Conservation (phyloP, 2,888 invertebrate genomes). For the Andrena trimmerana region DNA sequence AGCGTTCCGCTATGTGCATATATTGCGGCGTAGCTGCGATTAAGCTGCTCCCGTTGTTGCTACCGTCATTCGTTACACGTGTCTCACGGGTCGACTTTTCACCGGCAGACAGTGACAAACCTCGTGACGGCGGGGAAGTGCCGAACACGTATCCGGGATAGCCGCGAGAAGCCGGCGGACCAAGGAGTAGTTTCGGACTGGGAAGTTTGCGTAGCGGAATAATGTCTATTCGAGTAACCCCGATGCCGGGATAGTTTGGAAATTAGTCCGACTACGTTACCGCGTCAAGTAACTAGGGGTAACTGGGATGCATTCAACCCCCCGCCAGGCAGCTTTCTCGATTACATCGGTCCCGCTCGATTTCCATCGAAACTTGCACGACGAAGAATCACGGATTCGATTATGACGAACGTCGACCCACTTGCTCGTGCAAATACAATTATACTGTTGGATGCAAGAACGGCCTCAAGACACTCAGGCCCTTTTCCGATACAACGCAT, state of each 20-base stretch:
- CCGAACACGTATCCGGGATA: conserved; percentile 60
- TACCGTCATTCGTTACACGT: conserved; percentile 22
- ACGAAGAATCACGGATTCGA: background rate
- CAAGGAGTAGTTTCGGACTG: conserved; percentile 57
- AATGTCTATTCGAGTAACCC: conserved; percentile 70
- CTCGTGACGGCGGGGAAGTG: conserved; percentile 46
- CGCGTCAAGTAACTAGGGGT: conserved; percentile 55
- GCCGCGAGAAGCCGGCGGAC: conserved; percentile 55
- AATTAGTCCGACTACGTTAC: conserved; percentile 66
- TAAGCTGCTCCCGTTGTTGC: conserved; percentile 7
- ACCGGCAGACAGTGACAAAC: conserved; percentile 52
- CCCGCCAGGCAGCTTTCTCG: conserved; percentile 12
- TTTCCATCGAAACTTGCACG: background rate
- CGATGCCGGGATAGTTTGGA: conserved; percentile 66
- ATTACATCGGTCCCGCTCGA: conserved; percentile 19
- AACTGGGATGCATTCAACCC: conserved; percentile 48
- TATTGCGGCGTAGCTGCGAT: conserved; percentile 13
- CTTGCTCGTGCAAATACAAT: background rate
- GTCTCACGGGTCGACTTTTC: conserved; percentile 39
- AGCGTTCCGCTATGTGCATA: background rate
- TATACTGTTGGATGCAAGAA: too few species aligned
- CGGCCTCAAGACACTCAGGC: too few species aligned
- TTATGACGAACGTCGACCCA: background rate
- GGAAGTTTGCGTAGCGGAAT: conserved; percentile 54
- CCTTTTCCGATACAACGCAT: too few species aligned